Base-by-base conservation (phyloP, 1,140 invertebrate genomes). In the Arctopsyche grandis region DNA sequence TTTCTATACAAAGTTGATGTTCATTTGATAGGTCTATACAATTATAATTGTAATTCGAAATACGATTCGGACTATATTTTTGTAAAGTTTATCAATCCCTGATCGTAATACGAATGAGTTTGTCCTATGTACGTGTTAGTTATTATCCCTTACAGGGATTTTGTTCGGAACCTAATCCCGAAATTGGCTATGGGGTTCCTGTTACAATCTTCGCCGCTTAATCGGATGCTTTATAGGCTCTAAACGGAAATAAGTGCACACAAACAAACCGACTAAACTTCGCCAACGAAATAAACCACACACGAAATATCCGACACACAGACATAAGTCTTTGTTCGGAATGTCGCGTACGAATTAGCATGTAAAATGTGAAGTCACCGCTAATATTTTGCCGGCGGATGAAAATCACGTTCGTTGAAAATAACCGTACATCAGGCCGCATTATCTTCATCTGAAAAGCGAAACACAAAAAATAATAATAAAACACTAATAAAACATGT, bases 161-260 rank as follows among this genome's bases (percentile, higher is more conserved):
- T 56, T 3, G 16, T 76, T 76, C 56, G 12, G n/a, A 38, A 63
- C 74, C 74, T 76, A 76, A 76, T 76, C 74, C 56, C 24, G 48
- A 76, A 76, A 76, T 76, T 76, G 74, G 74, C 74, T 76, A 7
- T 19, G 56, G 58, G 74, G 24, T 46, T n/a, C 74, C 16, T 21
- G 9, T 19, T 4, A 46, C 26, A 76, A 56, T 52, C 46, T 44
- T 24, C 21, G 60, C 63, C 56, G 29, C 74, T 76, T 63, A 63
- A 76, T 76, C 74, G 22, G 38, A 46, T 75, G 21, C 16, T 58
- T 75, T 75, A 58, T 71, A 71, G 10, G 48, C 48, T 52, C 48
- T 52, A 14, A 52, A 52, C 16, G 48, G 48, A 52, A 52, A 52
- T 52, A 14, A 52, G 48, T 52, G 48, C 12, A 52, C 48, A 52